Evolutionary conservation across 1,140 invertebrate genomes (phyloP), one percentile per base, ranked within the genome.

Genomic region (Araneus ventricosus): DNA sequence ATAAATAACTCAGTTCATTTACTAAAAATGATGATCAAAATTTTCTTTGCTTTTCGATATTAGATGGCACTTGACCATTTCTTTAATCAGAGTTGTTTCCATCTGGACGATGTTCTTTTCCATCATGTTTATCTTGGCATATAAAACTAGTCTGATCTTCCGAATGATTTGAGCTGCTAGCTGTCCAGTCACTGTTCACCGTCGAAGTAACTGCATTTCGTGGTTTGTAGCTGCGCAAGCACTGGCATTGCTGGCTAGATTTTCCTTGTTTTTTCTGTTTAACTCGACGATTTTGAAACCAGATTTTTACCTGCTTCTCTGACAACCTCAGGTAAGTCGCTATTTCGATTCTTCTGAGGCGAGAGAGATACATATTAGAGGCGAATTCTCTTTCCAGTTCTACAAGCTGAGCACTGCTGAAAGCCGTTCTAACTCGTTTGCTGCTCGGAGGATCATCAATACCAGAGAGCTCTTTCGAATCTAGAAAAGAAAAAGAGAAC

Each of bases 221-320:
- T 1, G 45, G 4, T 95, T 94, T 67, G 96, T 94, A 85, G 20
- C 45, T 93, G n/a, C 91, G n/a, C 41, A 88, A 45, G 92, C 96
- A 97, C 34, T 96, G 96, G 91, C 96, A 97, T 91, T 96, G 96
- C 27, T 95, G 95, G 10, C 94, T 92, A 10, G 91, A 82, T 94
- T 95, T 59, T 94, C 94, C 97, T 94, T 97, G 97, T 95, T 99
- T 99, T 96, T 99, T 99, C 95, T 98, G 97, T 95, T 99, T 99
- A 4, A 99, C 98, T 5, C 98, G 96, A 10, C 96, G 94, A 95
- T 98, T 98, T 95, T 99, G 98, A 95, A 99, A 98, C 98, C 98
- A 99, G 89, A 99, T 99, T 95, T 98, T 99, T 67, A 99, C 98
- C 96, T 99, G 98, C 95, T 99, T 99, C 95, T 99, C 98, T 0